Conservation (phyloP, 2,797 vertebrate species). For the Margarornis squamiger region DNA sequence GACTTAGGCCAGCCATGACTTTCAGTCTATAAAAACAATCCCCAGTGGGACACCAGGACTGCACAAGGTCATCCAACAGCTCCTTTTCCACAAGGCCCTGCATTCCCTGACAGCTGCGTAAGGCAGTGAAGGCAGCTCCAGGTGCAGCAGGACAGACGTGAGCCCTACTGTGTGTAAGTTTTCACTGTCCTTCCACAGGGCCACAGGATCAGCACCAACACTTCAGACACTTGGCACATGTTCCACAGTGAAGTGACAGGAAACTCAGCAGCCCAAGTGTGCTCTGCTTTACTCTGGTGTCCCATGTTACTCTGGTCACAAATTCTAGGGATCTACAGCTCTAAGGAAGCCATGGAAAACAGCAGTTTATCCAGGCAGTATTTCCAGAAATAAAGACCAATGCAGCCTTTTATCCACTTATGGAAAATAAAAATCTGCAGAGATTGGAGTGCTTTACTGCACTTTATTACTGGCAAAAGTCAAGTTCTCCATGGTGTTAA, state of each 20-base stretch:
- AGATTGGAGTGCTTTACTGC: neutral
- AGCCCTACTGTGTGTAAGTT: neutral
- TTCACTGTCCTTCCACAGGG: neutral
- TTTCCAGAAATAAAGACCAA: neutral
- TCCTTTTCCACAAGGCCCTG: neutral
- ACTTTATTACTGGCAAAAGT: neutral
- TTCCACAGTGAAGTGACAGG: neutral
- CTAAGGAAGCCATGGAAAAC: neutral
- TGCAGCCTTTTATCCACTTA: neutral
- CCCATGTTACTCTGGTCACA: accelerated
- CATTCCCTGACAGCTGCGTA: neutral
- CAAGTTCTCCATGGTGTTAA: neutral
- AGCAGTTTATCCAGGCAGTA: neutral
- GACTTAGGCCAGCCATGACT: neutral
- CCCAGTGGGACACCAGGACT: neutral
- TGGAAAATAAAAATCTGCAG: neutral
- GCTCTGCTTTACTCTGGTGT: neutral
- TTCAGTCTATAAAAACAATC: neutral
- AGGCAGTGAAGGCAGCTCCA: neutral
- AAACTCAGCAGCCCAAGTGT: accelerated
- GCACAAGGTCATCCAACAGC: neutral
- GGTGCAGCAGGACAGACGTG: neutral
- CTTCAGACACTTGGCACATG: accelerated
- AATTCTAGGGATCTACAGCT: neutral
- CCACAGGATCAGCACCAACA: neutral